Evolutionary conservation across 2,113 vertebrate species (phyloP).

Genomic region (Colinus virginianus): DNA sequence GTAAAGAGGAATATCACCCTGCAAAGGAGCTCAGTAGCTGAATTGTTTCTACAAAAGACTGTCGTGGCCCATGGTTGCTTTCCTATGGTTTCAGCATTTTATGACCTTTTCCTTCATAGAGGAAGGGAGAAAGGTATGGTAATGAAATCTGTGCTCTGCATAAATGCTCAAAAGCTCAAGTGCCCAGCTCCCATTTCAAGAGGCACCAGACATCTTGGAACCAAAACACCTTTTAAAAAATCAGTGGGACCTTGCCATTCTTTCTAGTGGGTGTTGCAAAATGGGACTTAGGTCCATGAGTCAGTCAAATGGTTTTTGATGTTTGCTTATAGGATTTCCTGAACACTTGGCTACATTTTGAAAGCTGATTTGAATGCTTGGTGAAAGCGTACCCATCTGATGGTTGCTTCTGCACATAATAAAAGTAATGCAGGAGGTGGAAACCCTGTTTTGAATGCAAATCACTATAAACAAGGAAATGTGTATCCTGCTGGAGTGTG

Average conservation of each 20-base stretch:
- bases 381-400: background rate
- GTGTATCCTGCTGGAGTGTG: background rate
- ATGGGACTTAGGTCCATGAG: background rate
- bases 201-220: background rate
- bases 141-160: background rate
- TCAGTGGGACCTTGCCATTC: background rate
- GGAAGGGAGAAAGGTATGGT: background rate
- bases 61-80: background rate
- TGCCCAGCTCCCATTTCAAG: background rate
- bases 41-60: background rate
- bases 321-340: background rate
- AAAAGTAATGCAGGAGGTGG: background rate
- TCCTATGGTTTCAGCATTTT: background rate
- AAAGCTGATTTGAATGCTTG: background rate
- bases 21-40: background rate
- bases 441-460: background rate
- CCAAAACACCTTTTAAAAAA: background rate
- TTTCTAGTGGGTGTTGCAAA: background rate
- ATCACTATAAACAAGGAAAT: background rate
- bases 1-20: too few relatives aligned
- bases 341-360: background rate
- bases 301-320: background rate
- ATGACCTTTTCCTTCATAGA: background rate
- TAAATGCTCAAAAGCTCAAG: background rate
- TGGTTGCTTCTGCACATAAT: background rate